Evolutionary conservation across 2,888 invertebrate genomes (phyloP).

Genomic region (Phasia obesa): DNA sequence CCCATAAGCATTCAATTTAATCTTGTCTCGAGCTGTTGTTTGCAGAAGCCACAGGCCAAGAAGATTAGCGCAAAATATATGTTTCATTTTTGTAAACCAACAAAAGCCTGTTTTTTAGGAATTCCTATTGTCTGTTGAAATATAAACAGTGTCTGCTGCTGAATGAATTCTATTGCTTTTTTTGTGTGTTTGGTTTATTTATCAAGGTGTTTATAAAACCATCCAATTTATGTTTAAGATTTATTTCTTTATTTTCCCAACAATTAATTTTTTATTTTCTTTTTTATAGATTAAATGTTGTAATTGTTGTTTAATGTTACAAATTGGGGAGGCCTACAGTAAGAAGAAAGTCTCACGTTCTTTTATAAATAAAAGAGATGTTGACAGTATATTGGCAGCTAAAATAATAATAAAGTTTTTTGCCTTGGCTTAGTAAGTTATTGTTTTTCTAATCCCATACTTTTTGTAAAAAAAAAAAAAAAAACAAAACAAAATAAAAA

Average conservation of each 20-base stretch:
- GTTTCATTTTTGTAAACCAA: slow-evolving; percentile 51
- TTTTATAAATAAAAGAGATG: not conserved
- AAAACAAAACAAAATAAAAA: no score
- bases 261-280: slow-evolving; percentile 20
- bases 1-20: not conserved
- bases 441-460: not conserved
- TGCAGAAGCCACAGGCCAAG: slow-evolving; percentile 77
- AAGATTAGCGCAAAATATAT: slow-evolving; percentile 74
- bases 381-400: slow-evolving; percentile 34
- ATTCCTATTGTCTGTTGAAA: slow-evolving; percentile 14
- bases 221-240: slow-evolving; percentile 19
- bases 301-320: slow-evolving; percentile 63
- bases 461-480: no score
- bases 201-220: slow-evolving; percentile 61
- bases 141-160: slow-evolving; percentile 1
- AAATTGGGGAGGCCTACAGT: slow-evolving; percentile 18
- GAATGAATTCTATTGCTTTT: not conserved
- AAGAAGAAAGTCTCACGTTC: not conserved
- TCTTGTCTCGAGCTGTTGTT: slow-evolving; percentile 70
- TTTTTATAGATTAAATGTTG: slow-evolving; percentile 39
- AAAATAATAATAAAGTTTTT: slow-evolving; percentile 34
- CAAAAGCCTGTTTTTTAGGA: slow-evolving; percentile 37
- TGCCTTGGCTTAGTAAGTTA: not conserved
- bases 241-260: not conserved
- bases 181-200: slow-evolving; percentile 14